Conservation (phyloP, 2,113 vertebrate genomes). For the Chloroceryle aenea region DNA sequence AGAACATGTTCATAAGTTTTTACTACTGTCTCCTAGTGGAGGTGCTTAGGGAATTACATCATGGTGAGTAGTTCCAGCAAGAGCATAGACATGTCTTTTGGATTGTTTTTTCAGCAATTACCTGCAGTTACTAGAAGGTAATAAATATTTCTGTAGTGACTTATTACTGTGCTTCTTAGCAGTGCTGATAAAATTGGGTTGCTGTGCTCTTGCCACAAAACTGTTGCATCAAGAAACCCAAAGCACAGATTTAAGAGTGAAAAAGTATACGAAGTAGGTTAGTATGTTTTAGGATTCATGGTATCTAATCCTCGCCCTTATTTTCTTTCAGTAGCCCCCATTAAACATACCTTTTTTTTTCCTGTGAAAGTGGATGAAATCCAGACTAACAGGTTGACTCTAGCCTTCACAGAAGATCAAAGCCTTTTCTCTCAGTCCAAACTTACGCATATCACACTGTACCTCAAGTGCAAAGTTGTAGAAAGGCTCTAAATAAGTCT, state of each 20-base stretch:
- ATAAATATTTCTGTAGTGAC: conserved; percentile 62
- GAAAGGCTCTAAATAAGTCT: neutral
- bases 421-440: neutral
- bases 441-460: neutral
- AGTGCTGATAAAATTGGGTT: conserved; percentile 19
- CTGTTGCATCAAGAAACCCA: neutral
- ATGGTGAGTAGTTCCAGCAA: conserved; percentile 51
- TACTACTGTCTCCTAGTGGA: conserved; percentile 68
- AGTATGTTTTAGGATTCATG: neutral
- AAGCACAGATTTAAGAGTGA: neutral
- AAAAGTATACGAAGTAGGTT: neutral
- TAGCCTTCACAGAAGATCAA: neutral
- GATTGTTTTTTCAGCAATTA: conserved; percentile 52
- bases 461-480: neutral
- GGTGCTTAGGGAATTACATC: conserved; percentile 69
- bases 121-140: neutral
- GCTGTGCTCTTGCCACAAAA: neutral
- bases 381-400: neutral
- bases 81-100: conserved; percentile 1
- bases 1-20: conserved; percentile 63
- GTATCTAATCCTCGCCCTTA: neutral
- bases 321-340: neutral
- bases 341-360: neutral
- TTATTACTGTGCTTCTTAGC: conserved; percentile 39
- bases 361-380: neutral